Conservation (phyloP, 2,797 vertebrate genomes). For the Hoplostethus atlanticus region DNA sequence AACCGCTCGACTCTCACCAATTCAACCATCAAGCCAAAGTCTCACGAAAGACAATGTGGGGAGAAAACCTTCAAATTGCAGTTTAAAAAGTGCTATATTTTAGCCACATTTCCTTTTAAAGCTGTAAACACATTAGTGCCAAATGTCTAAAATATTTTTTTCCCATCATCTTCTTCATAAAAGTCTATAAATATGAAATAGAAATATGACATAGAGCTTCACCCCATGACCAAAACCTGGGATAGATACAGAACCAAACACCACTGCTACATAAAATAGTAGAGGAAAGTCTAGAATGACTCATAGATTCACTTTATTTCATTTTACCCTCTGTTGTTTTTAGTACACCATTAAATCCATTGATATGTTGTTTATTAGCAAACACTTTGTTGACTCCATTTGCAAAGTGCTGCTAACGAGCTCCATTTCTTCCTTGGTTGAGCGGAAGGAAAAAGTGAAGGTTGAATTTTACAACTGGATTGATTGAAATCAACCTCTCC, state of each 20-base stretch:
- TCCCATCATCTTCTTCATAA: too few species aligned
- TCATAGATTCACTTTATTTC: neutral
- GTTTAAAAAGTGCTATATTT: neutral
- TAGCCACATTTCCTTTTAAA: neutral
- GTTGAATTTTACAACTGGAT: constrained; percentile 5
- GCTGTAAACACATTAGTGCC: too few species aligned
- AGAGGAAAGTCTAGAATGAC: too few species aligned
- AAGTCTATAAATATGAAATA: too few species aligned
- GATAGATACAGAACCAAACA: too few species aligned
- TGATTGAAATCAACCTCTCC: constrained; percentile 1
- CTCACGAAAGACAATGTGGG: neutral
- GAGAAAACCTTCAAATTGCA: neutral
- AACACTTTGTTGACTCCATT: neutral
- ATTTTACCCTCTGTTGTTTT: neutral
- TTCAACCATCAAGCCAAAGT: neutral
- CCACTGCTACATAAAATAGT: too few species aligned
- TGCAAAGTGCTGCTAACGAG: neutral
- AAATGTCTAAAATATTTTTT: too few species aligned
- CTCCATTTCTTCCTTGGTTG: neutral
- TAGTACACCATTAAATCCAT: neutral
- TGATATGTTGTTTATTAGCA: neutral
- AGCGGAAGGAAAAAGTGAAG: constrained; percentile 6
- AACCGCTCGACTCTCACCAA: neutral
- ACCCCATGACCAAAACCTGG: too few species aligned
- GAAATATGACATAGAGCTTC: too few species aligned